A percentile compares a stretch with the other conserved stretches of the same genome.
These are phyloP conservation scores for Hozukius guyotensis DNA, from an alignment of 2,797 vertebrate genomes.

Conservation along the genomic window DNA sequence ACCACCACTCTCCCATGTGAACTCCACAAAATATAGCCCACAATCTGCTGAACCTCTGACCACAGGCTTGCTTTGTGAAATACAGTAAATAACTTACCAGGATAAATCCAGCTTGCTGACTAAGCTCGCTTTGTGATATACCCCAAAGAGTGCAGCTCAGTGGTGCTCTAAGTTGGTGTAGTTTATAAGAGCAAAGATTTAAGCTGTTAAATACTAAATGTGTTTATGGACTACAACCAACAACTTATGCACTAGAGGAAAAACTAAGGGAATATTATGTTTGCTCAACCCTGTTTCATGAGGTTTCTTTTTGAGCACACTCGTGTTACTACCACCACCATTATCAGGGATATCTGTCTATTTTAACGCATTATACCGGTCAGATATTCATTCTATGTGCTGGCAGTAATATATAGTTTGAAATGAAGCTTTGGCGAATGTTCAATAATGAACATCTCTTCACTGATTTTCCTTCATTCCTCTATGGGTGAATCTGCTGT, in stretches of 20 bases:
- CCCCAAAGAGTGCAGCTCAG: background rate
- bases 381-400: background rate
- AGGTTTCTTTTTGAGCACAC: too few relatives aligned
- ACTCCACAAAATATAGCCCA: background rate
- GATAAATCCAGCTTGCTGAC: constrained; percentile 13
- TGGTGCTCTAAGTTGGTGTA: background rate
- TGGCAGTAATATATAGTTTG: background rate
- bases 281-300: background rate
- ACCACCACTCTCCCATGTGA: constrained; percentile 2
- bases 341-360: background rate
- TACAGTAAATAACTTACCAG: constrained; percentile 5
- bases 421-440: background rate
- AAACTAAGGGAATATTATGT: background rate
- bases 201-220: background rate
- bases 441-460: background rate
- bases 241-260: background rate
- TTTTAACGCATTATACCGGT: background rate
- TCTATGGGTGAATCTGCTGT: background rate
- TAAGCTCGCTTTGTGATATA: constrained; percentile 8
- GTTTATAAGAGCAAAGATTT: background rate
- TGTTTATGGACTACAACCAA: background rate
- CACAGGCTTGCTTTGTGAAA: constrained; percentile 4
- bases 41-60: constrained; percentile 11
- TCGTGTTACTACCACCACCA: too few relatives aligned
- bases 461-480: background rate